These are phyloP conservation scores for Isurus oxyrinchus DNA, from an alignment of 2,113 vertebrate genomes.

Conservation along the genomic window DNA sequence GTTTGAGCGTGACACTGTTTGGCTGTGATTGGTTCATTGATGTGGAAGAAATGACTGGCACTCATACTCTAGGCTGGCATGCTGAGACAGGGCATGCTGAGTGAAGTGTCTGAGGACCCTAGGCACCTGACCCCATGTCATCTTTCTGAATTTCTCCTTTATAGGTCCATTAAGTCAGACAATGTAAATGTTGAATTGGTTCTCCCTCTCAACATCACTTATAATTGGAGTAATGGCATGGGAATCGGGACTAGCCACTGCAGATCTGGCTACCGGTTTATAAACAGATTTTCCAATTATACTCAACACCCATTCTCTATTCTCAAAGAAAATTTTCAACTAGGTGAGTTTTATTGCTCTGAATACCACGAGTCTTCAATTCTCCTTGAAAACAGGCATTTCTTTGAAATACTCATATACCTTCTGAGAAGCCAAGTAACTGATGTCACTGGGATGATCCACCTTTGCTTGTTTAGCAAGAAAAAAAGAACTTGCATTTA, in stretches of 20 bases:
- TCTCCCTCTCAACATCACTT: too few relatives aligned
- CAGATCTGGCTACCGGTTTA: too few relatives aligned
- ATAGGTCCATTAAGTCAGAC: neutral
- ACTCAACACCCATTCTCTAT: neutral
- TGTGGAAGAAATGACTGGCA: neutral
- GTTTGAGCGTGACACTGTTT: neutral
- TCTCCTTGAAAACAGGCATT: neutral
- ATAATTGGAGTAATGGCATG: too few relatives aligned
- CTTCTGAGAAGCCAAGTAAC: neutral
- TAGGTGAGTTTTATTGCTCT: neutral
- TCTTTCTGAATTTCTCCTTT: neutral
- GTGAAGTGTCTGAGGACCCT: too few relatives aligned
- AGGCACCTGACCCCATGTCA: too few relatives aligned
- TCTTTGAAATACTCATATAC: neutral
- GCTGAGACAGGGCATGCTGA: neutral
- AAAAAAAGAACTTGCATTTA: neutral
- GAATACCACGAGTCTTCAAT: neutral
- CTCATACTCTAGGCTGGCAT: neutral
- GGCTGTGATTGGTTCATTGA: neutral
- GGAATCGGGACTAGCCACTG: too few relatives aligned
- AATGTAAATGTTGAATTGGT: too few relatives aligned
- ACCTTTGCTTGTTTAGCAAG: neutral
- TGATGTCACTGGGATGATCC: neutral
- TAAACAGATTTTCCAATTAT: neutral
- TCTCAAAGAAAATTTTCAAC: neutral